Evolutionary conservation across 92 coral and sea anemone genomes (phyloP).

Genomic region (Palythoa grandiflora): DNA sequence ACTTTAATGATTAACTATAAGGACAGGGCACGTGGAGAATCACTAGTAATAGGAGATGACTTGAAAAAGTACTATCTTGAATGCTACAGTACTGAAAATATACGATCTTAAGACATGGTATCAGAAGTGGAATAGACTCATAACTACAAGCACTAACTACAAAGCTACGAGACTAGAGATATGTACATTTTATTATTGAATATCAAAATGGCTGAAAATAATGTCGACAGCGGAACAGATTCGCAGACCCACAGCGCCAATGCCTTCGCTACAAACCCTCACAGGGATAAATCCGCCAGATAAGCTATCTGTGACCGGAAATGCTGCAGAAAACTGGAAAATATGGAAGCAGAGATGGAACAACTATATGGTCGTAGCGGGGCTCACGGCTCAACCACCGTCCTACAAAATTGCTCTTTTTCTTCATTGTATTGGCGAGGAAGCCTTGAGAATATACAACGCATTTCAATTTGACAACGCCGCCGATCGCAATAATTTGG

Average conservation of each 20-base stretch:
- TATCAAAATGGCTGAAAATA: conserved; percentile 22
- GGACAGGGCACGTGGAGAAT: no score
- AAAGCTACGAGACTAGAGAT: neutral
- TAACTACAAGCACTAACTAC: neutral
- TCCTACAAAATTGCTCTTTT: no score
- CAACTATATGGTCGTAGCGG: conserved; percentile 21
- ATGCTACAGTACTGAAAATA: no score
- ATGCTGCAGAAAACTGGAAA: conserved; percentile 31
- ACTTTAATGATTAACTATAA: no score
- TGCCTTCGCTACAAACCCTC: conserved; percentile 29
- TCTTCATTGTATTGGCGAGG: no score
- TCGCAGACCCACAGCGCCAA: neutral
- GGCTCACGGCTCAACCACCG: conserved; percentile 11
- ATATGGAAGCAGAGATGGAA: conserved; percentile 29
- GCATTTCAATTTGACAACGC: conserved; percentile 40
- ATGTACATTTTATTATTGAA: neutral
- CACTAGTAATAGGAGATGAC: no score
- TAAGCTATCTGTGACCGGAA: conserved; percentile 6
- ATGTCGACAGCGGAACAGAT: conserved; percentile 1
- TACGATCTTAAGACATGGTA: no score
- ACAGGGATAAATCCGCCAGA: conserved; percentile 22
- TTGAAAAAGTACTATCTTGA: no score
- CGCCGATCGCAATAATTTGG: conserved; percentile 14
- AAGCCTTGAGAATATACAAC: conserved; percentile 15
- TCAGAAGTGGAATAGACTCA: neutral